These are phyloP conservation scores for Pachyramphus minor DNA, from an alignment of 2,113 vertebrate species.

Conservation along the genomic window DNA sequence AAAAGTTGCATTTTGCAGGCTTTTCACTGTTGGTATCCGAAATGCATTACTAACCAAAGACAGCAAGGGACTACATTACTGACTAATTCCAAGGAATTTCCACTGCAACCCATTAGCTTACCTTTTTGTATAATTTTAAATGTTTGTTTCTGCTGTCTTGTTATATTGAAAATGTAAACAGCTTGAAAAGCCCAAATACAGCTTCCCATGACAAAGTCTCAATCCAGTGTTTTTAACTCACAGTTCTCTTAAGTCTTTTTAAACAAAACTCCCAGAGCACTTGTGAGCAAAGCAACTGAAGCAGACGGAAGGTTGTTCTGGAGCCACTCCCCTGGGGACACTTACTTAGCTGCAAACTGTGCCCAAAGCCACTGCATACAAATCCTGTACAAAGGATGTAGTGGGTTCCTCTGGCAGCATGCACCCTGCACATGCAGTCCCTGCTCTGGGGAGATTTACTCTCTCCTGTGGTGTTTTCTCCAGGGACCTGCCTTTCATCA, in stretches of 20 bases:
- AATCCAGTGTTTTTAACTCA: background rate
- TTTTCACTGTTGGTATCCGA: background rate
- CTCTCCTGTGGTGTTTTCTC: background rate
- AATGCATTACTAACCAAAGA: background rate
- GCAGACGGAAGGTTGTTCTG: background rate
- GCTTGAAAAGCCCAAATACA: background rate
- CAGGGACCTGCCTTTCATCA: background rate
- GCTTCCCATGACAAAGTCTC: background rate
- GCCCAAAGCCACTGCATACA: background rate
- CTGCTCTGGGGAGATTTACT: background rate
- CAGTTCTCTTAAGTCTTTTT: background rate
- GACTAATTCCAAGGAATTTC: background rate
- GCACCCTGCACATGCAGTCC: rapidly evolving
- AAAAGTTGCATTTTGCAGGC: background rate
- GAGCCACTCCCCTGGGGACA: too few relatives aligned
- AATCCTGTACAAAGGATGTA: background rate
- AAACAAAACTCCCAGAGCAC: background rate
- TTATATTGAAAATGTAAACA: background rate
- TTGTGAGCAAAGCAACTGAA: background rate
- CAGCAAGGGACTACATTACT: background rate
- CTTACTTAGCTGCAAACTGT: background rate
- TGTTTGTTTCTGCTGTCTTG: background rate
- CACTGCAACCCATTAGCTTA: background rate
- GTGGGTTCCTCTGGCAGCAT: rapidly evolving
- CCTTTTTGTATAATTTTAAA: background rate